Conservation (phyloP, 2,113 vertebrate species). For the Crotalus tigris region DNA sequence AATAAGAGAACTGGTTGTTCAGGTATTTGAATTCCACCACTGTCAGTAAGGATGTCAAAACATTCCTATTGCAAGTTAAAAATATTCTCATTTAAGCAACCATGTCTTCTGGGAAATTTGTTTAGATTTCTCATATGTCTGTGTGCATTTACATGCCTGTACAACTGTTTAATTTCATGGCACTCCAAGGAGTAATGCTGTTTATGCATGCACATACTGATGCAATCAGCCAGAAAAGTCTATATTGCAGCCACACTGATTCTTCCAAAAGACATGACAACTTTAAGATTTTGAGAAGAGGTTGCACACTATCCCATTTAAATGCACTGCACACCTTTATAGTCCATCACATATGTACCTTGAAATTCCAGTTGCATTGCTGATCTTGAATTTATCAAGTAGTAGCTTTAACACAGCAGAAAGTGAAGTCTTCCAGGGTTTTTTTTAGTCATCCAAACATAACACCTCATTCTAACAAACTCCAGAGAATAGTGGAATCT, state of each 20-base stretch:
- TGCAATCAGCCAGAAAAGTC: background rate
- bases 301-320: background rate
- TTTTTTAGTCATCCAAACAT: background rate
- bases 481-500: background rate
- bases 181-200: background rate
- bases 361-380: conserved; percentile 61
- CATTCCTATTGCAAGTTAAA: background rate
- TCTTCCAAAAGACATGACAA: background rate
- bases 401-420: background rate
- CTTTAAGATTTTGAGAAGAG: background rate
- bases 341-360: conserved; percentile 36
- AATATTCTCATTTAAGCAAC: background rate
- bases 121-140: background rate
- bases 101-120: background rate
- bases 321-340: background rate
- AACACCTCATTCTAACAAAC: background rate
- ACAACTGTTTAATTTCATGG: background rate
- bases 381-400: conserved; percentile 1
- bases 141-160: background rate
- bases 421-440: background rate
- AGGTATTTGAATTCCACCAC: too few relatives aligned
- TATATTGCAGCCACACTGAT: background rate
- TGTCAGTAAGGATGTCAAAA: background rate
- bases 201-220: background rate
- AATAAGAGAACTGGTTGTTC: too few relatives aligned